A percentile compares a stretch with the other conserved stretches of the same genome.
Conservation (phyloP, 2,797 vertebrate genomes). For the Tauraco hartlaubi region DNA sequence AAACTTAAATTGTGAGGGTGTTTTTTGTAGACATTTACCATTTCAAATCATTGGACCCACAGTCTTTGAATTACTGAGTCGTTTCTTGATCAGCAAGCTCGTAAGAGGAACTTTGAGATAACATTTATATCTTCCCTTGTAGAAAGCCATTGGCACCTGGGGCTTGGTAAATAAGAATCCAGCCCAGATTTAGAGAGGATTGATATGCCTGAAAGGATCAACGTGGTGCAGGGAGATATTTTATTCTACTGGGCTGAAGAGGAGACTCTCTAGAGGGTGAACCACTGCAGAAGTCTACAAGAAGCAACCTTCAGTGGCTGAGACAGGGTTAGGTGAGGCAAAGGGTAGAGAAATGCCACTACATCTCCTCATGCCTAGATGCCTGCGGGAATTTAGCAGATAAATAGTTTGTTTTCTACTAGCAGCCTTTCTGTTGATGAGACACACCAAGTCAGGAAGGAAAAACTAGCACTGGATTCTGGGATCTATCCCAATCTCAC, state of each 20-base stretch:
- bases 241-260: neutral
- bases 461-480: neutral
- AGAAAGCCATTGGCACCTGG: neutral
- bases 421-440: neutral
- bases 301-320: neutral
- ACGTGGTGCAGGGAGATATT: neutral
- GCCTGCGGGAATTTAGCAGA: neutral
- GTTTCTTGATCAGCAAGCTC: neutral
- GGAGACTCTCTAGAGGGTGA: neutral
- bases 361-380: neutral
- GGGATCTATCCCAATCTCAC: neutral
- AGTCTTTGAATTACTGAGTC: neutral
- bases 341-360: neutral
- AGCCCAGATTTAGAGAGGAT: neutral
- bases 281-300: neutral
- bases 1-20: neutral
- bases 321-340: accelerated
- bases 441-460: neutral
- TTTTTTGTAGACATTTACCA: neutral
- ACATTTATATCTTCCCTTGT: neutral
- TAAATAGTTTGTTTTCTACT: neutral
- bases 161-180: neutral
- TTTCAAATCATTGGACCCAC: neutral
- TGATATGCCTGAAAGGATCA: neutral
- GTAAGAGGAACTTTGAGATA: neutral